These are phyloP conservation scores for Vesta saturnalis DNA, from an alignment of 2,888 invertebrate species.

Conservation along the genomic window DNA sequence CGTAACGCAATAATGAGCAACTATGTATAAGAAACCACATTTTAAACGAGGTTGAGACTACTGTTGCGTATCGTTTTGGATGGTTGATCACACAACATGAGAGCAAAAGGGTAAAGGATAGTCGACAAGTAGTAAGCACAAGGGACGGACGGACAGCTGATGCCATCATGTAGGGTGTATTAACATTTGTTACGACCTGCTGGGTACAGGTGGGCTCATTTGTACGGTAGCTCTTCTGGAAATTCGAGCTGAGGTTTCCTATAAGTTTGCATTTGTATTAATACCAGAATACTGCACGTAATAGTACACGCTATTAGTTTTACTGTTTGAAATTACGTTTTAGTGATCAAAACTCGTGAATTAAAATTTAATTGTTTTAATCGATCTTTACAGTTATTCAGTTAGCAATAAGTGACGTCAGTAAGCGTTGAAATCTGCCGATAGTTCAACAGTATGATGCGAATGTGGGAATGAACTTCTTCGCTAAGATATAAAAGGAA, in stretches of 20 bases:
- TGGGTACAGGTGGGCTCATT: slow-evolving; percentile 58
- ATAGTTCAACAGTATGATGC: no score
- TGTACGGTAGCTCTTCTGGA: slow-evolving; percentile 49
- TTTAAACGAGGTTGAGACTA: slow-evolving; percentile 35
- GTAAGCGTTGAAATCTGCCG: no score
- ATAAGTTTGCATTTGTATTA: slow-evolving; percentile 27
- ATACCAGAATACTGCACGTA: slow-evolving; percentile 21
- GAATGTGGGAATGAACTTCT: no score
- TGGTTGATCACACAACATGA: slow-evolving; percentile 35
- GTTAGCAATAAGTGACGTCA: no score
- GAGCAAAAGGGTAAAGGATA: slow-evolving; percentile 34
- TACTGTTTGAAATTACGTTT: no score
- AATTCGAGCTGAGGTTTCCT: slow-evolving; percentile 49
- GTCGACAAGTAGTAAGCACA: slow-evolving; percentile 36
- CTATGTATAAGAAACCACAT: slow-evolving; percentile 35
- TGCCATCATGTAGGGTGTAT: slow-evolving; percentile 47
- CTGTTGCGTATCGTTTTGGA: slow-evolving; percentile 39
- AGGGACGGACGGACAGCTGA: slow-evolving; percentile 45
- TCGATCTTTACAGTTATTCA: no score
- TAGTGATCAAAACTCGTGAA: no score
- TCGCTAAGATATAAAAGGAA: no score
- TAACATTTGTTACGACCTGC: slow-evolving; percentile 57
- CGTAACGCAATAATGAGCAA: slow-evolving; percentile 32
- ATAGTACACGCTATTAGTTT: no score
- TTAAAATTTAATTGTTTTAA: no score